Evolutionary conservation across 2,797 vertebrate species (phyloP).

Genomic region (Gymnopithys bicolor): DNA sequence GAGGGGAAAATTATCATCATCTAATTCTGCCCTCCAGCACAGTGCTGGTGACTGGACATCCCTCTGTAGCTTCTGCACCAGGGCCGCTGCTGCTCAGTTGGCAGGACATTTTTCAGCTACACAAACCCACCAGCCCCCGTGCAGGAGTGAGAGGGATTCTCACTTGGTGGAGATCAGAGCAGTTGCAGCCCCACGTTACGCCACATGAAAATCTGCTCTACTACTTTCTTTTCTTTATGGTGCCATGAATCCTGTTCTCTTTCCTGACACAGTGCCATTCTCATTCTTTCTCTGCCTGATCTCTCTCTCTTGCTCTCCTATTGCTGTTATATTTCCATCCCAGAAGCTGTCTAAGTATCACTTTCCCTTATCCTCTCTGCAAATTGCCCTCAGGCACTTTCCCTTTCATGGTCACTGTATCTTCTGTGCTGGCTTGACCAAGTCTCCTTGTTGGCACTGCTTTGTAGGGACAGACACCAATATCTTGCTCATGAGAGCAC

Average conservation of each 20-base stretch:
- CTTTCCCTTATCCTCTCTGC: background rate
- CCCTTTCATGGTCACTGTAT: background rate
- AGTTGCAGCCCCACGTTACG: rapidly evolving
- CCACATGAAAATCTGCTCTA: background rate
- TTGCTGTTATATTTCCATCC: background rate
- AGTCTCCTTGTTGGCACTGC: background rate
- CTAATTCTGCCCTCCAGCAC: slow-evolving; percentile 23
- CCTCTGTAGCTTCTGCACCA: background rate
- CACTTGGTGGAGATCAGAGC: background rate
- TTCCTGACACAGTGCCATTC: background rate
- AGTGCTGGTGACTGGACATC: background rate
- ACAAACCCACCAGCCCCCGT: background rate
- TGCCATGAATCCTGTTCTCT: background rate
- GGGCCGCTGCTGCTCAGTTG: background rate
- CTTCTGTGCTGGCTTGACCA: background rate
- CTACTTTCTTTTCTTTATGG: background rate
- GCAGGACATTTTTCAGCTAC: background rate
- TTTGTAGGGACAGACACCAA: background rate
- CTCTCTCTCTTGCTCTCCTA: background rate
- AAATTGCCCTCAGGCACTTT: background rate
- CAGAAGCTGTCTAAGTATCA: background rate
- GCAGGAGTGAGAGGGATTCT: background rate
- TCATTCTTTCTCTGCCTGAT: background rate
- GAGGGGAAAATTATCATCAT: slow-evolving; percentile 34
- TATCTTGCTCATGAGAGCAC: background rate